phyloP scores from a whole-genome alignment of 2,797 vertebrate genomes.

The Lagorchestes hirsutus region DNA sequence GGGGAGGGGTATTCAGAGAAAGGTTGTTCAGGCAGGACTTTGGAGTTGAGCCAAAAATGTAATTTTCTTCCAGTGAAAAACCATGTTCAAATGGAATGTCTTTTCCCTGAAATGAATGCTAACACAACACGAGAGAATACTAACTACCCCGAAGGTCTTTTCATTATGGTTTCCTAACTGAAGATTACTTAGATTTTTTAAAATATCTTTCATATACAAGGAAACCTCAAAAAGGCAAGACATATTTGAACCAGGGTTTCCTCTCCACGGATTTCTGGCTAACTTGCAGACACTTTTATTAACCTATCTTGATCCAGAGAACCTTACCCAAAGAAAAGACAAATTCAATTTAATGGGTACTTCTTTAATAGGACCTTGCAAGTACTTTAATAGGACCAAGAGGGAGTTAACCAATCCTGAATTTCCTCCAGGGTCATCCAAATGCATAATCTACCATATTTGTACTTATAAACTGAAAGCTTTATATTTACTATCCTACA shows the following conservation, averaged over 20 bases:
- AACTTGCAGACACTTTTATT: slow-evolving; percentile 22
- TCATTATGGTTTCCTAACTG: slow-evolving; percentile 42
- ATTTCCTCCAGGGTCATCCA: slow-evolving; percentile 41
- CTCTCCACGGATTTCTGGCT: slow-evolving; percentile 37
- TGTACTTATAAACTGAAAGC: slow-evolving; percentile 52
- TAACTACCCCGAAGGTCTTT: slow-evolving; percentile 42
- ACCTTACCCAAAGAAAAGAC: slow-evolving; percentile 49
- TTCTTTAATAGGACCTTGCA: slow-evolving; percentile 32
- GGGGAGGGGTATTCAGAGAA: neutral
- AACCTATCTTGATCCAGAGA: slow-evolving; percentile 25
- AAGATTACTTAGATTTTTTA: slow-evolving; percentile 66
- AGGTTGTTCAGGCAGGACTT: slow-evolving; percentile 21
- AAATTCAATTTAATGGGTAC: slow-evolving; percentile 50
- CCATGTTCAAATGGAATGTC: slow-evolving; percentile 62
- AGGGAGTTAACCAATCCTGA: slow-evolving; percentile 38
- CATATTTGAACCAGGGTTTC: slow-evolving; percentile 5
- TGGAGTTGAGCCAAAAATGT: slow-evolving; percentile 71
- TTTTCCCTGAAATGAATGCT: slow-evolving; percentile 61
- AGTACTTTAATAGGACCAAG: slow-evolving; percentile 54
- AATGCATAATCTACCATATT: neutral
- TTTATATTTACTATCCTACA: slow-evolving; percentile 66
- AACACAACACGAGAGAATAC: slow-evolving; percentile 50
- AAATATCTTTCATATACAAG: slow-evolving; percentile 42
- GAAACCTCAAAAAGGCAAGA: slow-evolving; percentile 45
- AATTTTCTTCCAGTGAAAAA: slow-evolving; percentile 71